Evolutionary conservation across 2,888 invertebrate species (phyloP).

Genomic region (Calliphora vomitoria): DNA sequence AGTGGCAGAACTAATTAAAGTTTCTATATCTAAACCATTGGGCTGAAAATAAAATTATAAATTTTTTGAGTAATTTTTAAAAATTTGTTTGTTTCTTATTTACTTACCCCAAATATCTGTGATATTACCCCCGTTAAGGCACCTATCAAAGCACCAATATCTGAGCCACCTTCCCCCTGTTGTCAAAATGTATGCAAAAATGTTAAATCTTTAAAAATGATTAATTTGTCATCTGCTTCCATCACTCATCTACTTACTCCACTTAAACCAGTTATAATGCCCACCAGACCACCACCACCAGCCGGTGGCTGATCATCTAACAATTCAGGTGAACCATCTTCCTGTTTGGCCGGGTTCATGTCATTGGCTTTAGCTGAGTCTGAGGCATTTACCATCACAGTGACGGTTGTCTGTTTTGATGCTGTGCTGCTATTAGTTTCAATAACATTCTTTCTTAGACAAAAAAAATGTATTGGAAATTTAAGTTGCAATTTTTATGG

Average conservation of each 20-base stretch:
- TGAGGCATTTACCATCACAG: not conserved
- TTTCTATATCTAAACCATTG: conserved; percentile 83
- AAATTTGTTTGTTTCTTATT: conserved; percentile 55
- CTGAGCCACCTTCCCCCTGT: conserved; percentile 84
- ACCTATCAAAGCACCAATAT: conserved; percentile 84
- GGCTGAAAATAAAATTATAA: conserved; percentile 77
- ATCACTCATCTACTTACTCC: conserved; percentile 80
- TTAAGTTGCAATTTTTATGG: not conserved
- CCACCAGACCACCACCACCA: conserved; percentile 80
- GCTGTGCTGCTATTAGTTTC: conserved; percentile 63
- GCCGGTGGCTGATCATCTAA: conserved; percentile 55
- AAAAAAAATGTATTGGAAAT: conserved; percentile 48
- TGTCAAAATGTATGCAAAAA: conserved; percentile 12
- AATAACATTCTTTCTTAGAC: conserved; percentile 73
- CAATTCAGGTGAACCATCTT: conserved; percentile 72
- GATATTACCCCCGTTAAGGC: conserved; percentile 83
- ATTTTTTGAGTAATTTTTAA: not conserved
- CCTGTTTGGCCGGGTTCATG: conserved; percentile 74
- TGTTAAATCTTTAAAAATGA: conserved; percentile 14
- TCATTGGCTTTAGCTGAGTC: conserved; percentile 6
- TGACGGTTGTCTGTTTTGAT: conserved; percentile 11
- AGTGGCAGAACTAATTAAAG: conserved; percentile 81
- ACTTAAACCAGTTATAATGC: conserved; percentile 83
- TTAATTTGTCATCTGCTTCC: conserved; percentile 8
- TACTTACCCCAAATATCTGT: conserved; percentile 84